A percentile compares a stretch with the other conserved stretches of the same genome.
Conservation (phyloP, 2,888 invertebrate species). For the Drosophila buzzatii region DNA sequence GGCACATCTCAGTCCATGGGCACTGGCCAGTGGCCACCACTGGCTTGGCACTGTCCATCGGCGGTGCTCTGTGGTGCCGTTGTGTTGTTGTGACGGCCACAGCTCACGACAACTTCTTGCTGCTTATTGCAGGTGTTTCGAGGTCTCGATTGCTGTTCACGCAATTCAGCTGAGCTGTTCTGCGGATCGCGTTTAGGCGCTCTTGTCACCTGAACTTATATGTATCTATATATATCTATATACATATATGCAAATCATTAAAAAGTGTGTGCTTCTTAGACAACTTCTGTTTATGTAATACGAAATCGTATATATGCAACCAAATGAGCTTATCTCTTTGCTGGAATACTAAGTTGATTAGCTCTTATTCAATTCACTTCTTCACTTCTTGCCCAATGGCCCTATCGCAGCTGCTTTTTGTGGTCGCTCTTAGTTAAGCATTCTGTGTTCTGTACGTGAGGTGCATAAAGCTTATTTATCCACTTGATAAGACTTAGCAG, state of each 20-base stretch:
- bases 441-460: conserved; percentile 37
- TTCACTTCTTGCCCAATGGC: background rate
- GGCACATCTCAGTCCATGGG: conserved; percentile 35
- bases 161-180: conserved; percentile 45
- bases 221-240: background rate
- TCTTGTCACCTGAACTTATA: conserved; percentile 3
- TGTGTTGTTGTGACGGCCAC: conserved; percentile 21
- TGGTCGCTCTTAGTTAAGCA: background rate
- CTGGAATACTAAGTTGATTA: background rate
- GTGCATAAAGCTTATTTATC: conserved; percentile 28
- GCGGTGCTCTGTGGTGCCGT: conserved; percentile 19
- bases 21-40: conserved; percentile 1
- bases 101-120: conserved; percentile 10
- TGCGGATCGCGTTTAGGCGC: conserved; percentile 36
- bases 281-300: conserved; percentile 5
- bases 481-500: conserved; percentile 23
- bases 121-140: conserved; percentile 56
- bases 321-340: background rate
- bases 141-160: conserved; percentile 53
- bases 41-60: conserved; percentile 26
- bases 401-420: conserved; percentile 12
- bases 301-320: background rate
- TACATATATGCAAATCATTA: background rate
- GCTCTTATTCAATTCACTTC: background rate
- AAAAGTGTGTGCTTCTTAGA: background rate